Conservation (phyloP, 35 echinoderm and acorn worm species). For the Nesometra sesokonis region DNA sequence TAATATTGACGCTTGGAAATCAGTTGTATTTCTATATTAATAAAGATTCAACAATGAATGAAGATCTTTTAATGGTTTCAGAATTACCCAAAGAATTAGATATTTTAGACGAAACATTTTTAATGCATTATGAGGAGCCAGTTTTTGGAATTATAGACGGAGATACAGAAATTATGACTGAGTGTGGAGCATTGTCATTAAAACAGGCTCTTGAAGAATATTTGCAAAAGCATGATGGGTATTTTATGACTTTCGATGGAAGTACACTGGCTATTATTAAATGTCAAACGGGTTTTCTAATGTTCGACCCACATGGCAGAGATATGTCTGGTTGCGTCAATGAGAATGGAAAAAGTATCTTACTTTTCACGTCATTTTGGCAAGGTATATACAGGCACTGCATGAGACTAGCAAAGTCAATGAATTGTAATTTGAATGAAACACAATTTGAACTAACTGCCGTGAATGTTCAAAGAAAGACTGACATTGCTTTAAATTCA, state of each 20-base stretch:
- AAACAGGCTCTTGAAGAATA: conserved; percentile 16
- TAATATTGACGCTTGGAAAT: conserved; percentile 25
- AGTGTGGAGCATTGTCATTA: conserved; percentile 17
- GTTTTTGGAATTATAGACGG: conserved; percentile 26
- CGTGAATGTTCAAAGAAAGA: neutral
- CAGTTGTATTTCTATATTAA: conserved; percentile 17
- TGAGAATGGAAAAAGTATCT: neutral
- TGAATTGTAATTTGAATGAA: neutral
- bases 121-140: neutral
- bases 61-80: conserved; percentile 22
- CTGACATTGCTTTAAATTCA: neutral
- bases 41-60: conserved; percentile 22
- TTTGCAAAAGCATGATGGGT: conserved; percentile 8
- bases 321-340: neutral
- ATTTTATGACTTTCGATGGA: conserved; percentile 16
- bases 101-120: conserved; percentile 12
- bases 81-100: conserved; percentile 21
- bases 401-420: neutral
- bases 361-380: conserved; percentile 1
- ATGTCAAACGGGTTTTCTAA: neutral
- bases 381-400: conserved; percentile 22
- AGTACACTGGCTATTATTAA: conserved; percentile 24
- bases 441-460: conserved; percentile 15
- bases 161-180: neutral
- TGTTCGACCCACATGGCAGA: conserved; percentile 5